phyloP scores from a whole-genome alignment of 2,113 vertebrate species.

The Falcunculus frontatus region DNA sequence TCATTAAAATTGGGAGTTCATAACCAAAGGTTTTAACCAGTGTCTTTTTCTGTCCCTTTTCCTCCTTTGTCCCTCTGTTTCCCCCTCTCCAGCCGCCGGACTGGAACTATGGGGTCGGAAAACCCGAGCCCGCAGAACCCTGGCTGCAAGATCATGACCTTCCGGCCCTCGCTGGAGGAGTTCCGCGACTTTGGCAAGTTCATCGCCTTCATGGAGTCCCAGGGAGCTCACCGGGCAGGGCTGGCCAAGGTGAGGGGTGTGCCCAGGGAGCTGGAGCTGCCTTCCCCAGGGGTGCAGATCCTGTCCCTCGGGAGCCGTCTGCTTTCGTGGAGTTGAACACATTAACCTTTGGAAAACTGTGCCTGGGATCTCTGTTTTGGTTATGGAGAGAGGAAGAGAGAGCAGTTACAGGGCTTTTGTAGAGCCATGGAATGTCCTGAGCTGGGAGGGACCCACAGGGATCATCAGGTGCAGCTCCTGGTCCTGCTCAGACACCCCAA shows the following conservation, averaged over 20 bases:
- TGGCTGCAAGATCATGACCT: slow-evolving; percentile 96
- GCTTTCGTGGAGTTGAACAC: too few species aligned
- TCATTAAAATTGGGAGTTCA: not conserved
- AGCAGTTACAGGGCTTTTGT: not conserved
- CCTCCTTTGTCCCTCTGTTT: not conserved
- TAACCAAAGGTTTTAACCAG: not conserved
- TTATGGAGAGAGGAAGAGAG: not conserved
- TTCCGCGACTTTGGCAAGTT: slow-evolving; percentile 92
- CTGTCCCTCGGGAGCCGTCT: not conserved
- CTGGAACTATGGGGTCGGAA: slow-evolving; percentile 76
- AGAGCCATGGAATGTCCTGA: not conserved
- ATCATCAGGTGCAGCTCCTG: not conserved
- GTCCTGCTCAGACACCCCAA: not conserved
- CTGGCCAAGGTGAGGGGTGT: slow-evolving; percentile 86
- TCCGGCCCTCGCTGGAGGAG: slow-evolving; percentile 90
- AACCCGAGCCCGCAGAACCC: slow-evolving; percentile 79
- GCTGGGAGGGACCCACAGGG: not conserved
- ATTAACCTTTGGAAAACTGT: fast-evolving
- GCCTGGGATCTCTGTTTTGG: not conserved
- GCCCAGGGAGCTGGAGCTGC: not conserved
- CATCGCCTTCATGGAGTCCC: slow-evolving; percentile 89
- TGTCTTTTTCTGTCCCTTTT: not conserved
- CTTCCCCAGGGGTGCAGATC: fast-evolving
- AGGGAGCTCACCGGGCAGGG: slow-evolving; percentile 92
- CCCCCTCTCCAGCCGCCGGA: not conserved